Evolutionary conservation across 1,140 invertebrate genomes (phyloP), one percentile per base, ranked within the genome.

Genomic region (Drosophila novamexicana): DNA sequence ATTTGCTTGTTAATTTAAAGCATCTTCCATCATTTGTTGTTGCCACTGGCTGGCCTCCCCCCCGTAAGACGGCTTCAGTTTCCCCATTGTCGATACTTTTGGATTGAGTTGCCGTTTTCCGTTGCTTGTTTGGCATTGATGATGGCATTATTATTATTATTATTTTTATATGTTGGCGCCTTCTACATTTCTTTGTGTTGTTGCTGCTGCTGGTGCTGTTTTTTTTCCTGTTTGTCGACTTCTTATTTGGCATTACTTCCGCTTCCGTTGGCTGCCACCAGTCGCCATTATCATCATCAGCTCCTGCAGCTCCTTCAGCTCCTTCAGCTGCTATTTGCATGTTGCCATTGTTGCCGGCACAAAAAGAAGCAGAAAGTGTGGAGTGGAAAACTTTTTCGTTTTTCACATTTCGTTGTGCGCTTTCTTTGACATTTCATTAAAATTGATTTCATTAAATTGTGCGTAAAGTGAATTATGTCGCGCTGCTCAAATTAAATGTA

Each of bases 1-100:
- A 81, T 81, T 79, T 85, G 68, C 68, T 82, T 91, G 80, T 90
- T 90, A 88, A 91, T 91, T 91, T 91, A 75, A 79, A 84, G 81
- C 83, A 91, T 91, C 88, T 91, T 89, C 73, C 72, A 80, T 91
- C 82, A 90, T 88, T 88, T 88, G 84, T 89, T 80, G 84, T 40
- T 79, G 49, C 50, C 57, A 14, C 8, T 4, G 8, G 9, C 22
- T 29, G 10, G 1, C 22, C 10, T 29, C 12, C 34, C 0, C 22
- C 16, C 36, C n/a, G 22, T 12, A 40, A 7, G 10, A 39, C 10
- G n/a, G 6, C 18, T 44, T 54, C 64, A 69, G 66, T 78, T 82
- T 71, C 34, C 40, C 59, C 65, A 71, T 83, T 83, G 76, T 79
- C 76, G 83, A 74, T 75, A 77, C 64, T 75, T 29, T 69, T 36